A percentile compares a stretch with the other conserved stretches of the same genome.
These are phyloP conservation scores for Heliornis fulica DNA, from an alignment of 2,113 vertebrate genomes.

Conservation along the genomic window DNA sequence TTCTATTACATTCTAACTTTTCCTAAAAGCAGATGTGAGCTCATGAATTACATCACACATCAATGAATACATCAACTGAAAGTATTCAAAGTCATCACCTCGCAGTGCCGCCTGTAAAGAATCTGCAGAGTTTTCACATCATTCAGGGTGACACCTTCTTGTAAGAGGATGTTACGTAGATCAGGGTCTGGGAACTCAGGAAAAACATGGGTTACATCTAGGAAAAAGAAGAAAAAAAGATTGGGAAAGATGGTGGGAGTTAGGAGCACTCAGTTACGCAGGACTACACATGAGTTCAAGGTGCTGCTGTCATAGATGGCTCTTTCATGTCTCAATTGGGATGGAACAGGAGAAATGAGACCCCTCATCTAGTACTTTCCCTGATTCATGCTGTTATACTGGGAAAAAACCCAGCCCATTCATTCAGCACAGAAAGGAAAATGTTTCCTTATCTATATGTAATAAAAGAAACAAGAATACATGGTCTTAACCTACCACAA, in stretches of 20 bases:
- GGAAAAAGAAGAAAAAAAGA: background rate
- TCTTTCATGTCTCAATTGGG: background rate
- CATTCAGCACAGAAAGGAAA: background rate
- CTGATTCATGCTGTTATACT: background rate
- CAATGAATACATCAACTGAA: background rate
- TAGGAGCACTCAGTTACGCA: background rate
- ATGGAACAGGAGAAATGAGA: background rate
- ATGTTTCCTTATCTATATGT: background rate
- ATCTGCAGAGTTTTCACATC: conserved; percentile 91
- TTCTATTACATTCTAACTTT: background rate
- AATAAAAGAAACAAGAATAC: background rate
- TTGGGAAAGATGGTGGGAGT: background rate
- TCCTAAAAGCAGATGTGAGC: background rate
- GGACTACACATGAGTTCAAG: background rate
- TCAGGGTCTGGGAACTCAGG: conserved; percentile 89
- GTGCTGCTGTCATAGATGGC: background rate
- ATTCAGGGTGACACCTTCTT: conserved; percentile 81
- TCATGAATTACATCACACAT: background rate
- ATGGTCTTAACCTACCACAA: background rate
- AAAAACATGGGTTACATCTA: conserved; percentile 89
- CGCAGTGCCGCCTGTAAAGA: conserved; percentile 91
- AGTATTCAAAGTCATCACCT: conserved; percentile 75
- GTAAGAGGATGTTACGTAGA: conserved; percentile 77
- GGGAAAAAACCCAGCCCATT: background rate
- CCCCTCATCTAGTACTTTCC: background rate